Base-by-base conservation (phyloP, 2,797 vertebrate species). In the Catamblyrhynchus diadema region DNA sequence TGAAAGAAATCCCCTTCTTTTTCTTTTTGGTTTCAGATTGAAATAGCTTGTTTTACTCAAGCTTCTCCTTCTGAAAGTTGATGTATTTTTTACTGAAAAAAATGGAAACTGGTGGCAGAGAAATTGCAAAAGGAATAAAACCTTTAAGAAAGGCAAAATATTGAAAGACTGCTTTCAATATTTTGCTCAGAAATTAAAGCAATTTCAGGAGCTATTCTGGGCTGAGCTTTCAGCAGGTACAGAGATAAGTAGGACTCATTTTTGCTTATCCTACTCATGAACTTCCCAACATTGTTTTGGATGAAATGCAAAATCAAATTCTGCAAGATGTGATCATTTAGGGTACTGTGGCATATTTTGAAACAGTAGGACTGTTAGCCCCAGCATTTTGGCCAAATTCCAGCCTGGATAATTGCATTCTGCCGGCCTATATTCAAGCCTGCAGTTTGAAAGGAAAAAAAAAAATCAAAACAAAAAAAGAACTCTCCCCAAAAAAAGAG, bases 331-430 rank as follows among this genome's bases (percentile, higher is more conserved):
- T 95, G 94, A 96, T 97, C 91, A 96, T 97, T 96, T 94, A 96
- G 96, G 94, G 73, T 96, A 95, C 87, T 94, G 95, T 95, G 94
- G 92, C 96, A 96, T 97, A 96, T 97, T 97, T 96, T 90, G 95
- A 96, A 97, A 96, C 95, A 96, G 96, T 96, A 97, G 96, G 96
- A 93, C 90, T 94, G 94, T 96, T 95, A 96, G 92, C 94, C 74
- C 64, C 85, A 96, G 94, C 61, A 56, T 94, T 94, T 89, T 97
- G 97, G 97, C 95, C 93, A 95, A 78, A 92, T 96, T 97, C 97
- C 96, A 97, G 77, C 75, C 75, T 93, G 91, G 94, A 94, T 97
- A 97, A 97, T 97, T 97, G 89, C 94, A 95, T 97, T 96, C 94
- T 96, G 96, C 95, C 15, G 60, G 91, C 96, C 95, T 95, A 85